A percentile compares a stretch with the other conserved stretches of the same genome.
These are phyloP conservation scores for Drosophila quasianomalipes DNA, from an alignment of 2,888 invertebrate genomes.

Conservation along the genomic window DNA sequence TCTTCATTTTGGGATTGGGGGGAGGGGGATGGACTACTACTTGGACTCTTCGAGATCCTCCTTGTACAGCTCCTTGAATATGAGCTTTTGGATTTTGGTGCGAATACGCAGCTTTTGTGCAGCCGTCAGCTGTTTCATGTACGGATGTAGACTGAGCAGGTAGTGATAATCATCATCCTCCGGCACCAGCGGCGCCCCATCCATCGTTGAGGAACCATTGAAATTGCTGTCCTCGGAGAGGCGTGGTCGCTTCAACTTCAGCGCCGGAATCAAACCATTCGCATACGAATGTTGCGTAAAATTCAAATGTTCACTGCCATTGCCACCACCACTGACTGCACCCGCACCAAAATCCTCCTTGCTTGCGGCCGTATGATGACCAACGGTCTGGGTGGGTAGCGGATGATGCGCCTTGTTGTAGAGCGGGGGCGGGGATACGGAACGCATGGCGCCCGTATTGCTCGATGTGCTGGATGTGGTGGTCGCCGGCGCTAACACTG, in stretches of 20 bases:
- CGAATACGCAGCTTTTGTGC: constrained; percentile 85
- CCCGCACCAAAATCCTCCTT: constrained; percentile 71
- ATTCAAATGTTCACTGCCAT: constrained; percentile 74
- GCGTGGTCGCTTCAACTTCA: constrained; percentile 83
- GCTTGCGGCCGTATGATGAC: constrained; percentile 64
- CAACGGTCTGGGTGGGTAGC: constrained; percentile 60
- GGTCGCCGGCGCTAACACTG: constrained; percentile 64
- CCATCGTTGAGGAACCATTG: constrained; percentile 85
- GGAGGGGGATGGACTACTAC: constrained; percentile 48
- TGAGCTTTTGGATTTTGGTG: constrained; percentile 85
- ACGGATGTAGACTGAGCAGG: constrained; percentile 85
- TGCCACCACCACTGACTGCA: constrained; percentile 23
- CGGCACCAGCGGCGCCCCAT: constrained; percentile 76
- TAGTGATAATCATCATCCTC: constrained; percentile 86
- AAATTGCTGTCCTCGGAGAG: constrained; percentile 84
- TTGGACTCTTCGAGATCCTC: constrained; percentile 85
- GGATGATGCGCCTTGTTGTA: constrained; percentile 84
- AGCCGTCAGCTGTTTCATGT: constrained; percentile 84
- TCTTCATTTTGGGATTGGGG: constrained; percentile 46
- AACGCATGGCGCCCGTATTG: constrained; percentile 62
- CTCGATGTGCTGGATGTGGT: constrained; percentile 60
- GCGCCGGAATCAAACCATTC: constrained; percentile 82
- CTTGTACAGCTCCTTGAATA: constrained; percentile 85
- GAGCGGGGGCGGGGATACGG: constrained; percentile 82
- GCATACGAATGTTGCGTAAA: constrained; percentile 83